Conservation (phyloP, 2,888 invertebrate genomes). For the Dinocampus coccinellae region DNA sequence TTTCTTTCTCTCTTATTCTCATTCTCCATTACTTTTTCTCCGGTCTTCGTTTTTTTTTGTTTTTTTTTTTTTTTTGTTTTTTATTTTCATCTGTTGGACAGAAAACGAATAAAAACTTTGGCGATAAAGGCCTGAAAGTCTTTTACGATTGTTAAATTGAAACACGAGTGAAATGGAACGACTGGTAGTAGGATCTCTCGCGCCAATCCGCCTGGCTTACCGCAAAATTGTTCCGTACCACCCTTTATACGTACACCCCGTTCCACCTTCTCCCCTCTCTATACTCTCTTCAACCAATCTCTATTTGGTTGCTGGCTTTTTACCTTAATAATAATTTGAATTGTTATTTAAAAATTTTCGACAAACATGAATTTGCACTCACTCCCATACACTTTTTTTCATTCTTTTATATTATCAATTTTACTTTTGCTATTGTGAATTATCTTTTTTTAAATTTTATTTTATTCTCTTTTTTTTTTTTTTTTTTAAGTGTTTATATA, state of each 20-base stretch:
- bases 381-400: background rate
- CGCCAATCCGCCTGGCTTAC: conserved; percentile 14
- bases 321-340: conserved; percentile 9
- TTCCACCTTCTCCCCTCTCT: background rate
- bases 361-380: background rate
- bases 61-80: conserved; percentile 39
- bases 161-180: conserved; percentile 53
- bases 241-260: background rate
- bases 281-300: no score
- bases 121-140: conserved; percentile 54
- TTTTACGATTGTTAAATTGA: conserved; percentile 54
- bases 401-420: background rate
- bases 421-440: background rate
- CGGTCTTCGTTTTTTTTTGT: background rate
- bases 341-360: background rate
- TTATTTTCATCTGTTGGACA: conserved; percentile 7
- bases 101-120: conserved; percentile 47
- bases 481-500: no score
- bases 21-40: no score
- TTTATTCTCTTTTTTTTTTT: no score
- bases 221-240: conserved; percentile 19
- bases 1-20: background rate
- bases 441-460: background rate
- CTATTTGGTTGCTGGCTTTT: no score
- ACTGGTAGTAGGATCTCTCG: conserved; percentile 25